A percentile compares a stretch with the other conserved stretches of the same genome.
phyloP scores from a whole-genome alignment of 2,113 vertebrate species.

The Puffinus mauretanicus region DNA sequence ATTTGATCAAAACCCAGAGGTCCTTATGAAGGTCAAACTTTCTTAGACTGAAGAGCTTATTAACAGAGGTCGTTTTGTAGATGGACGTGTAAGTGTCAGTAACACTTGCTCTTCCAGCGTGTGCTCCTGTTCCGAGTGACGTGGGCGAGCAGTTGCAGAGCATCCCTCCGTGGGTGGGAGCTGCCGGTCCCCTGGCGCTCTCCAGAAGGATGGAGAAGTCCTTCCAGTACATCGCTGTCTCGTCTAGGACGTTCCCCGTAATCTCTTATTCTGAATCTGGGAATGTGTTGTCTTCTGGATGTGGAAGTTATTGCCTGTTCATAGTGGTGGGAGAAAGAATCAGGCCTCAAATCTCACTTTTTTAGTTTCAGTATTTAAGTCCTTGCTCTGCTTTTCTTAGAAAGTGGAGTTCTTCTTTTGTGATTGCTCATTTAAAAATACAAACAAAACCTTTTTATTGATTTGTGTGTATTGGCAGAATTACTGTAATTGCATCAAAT shows the following conservation, averaged over 20 bases:
- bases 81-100: background rate
- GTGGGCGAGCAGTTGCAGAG: background rate
- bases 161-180: fast-evolving
- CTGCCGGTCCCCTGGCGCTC: background rate
- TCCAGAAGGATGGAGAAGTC: background rate
- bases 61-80: background rate
- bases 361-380: background rate
- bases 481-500: conserved; percentile 74
- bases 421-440: conserved; percentile 52
- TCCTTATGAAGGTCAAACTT: background rate
- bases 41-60: background rate
- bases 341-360: background rate
- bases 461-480: conserved; percentile 74
- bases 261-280: fast-evolving
- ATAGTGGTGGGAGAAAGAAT: background rate
- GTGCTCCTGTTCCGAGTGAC: fast-evolving
- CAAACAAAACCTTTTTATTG: conserved; percentile 72
- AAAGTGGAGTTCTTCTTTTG: conserved; percentile 45
- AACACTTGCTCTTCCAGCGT: background rate
- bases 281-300: fast-evolving
- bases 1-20: background rate
- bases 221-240: fast-evolving
- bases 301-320: background rate
- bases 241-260: background rate
- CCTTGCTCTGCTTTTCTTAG: background rate